Base-by-base conservation (phyloP, 2,888 invertebrate genomes). In the Brachynemurus nebulosus region DNA sequence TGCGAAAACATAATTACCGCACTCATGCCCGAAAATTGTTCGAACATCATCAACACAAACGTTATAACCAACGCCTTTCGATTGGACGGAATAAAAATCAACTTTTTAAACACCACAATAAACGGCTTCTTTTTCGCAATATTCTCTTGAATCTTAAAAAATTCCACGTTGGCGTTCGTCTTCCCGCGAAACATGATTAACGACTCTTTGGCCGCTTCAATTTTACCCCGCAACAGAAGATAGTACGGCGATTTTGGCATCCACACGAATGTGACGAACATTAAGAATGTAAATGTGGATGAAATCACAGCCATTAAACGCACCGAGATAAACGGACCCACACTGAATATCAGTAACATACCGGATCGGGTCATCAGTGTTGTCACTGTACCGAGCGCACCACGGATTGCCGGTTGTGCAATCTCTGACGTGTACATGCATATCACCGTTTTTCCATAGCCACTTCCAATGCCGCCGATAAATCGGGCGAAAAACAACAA, bases 191-290 rank as follows among this genome's bases (percentile, higher is more conserved):
- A 38, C 27, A 9, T 16, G 4, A 16, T 12, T 5, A 44, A 30
- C n/a, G 37, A 8, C 18, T 25, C 17, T 37, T 38, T 21, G 7
- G 44, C 37, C 27, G 37, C 38, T 11, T 27, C 37, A 20, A 12
- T n/a, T 11, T 14, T 34, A 16, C 44, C 44, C 5, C 44, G 18
- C 17, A 37, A 17, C 25, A 44, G 16, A 14, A 38, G 17, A 30
- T 20, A 44, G 21, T 44, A 44, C n/a, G 44, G 44, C 9, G 44
- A 25, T 38, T 44, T 27, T 9, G 44, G 44, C 37, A 44, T 38
- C 23, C 25, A 25, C 9, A 44, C 12, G 17, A 44, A 44, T 34
- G 38, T 18, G 3, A 30, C 19, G 23, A 44, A 27, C 27, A 38
- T 12, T 23, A 38, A 19, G 7, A 44, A 20, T 16, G 44, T 34